Percentiles rank a stretch among this genome's conserved stretches.
Evolutionary conservation across 2,888 invertebrate species (phyloP).

Genomic region (Metellina segmentata): DNA sequence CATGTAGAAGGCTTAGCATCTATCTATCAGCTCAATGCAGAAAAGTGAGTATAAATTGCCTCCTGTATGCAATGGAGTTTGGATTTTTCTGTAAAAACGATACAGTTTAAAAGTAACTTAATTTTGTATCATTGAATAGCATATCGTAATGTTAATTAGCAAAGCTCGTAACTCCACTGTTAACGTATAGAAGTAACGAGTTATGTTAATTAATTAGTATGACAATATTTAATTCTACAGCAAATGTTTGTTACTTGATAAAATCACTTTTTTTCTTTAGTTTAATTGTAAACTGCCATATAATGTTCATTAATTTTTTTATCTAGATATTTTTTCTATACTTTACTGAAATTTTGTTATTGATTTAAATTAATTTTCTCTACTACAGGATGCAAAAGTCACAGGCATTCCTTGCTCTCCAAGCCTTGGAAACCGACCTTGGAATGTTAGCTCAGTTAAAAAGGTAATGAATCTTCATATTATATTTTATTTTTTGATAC

Average conservation of each 20-base stretch:
- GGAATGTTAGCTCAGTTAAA: constrained; percentile 87
- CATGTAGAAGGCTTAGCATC: constrained; percentile 94
- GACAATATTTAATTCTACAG: neutral
- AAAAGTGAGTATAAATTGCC: constrained; percentile 84
- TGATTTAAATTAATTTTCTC: neutral
- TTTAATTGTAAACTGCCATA: neutral
- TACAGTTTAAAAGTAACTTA: neutral
- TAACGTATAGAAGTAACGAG: too few relatives aligned
- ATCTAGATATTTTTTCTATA: neutral
- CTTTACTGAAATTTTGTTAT: neutral
- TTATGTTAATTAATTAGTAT: too few relatives aligned
- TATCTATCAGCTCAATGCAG: constrained; percentile 95
- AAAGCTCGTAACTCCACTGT: too few relatives aligned
- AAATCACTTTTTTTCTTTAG: neutral
- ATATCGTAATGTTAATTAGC: too few relatives aligned
- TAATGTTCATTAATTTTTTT: neutral
- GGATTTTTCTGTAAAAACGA: neutral
- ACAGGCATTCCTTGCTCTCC: constrained; percentile 94
- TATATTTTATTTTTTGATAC: neutral
- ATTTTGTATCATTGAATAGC: too few relatives aligned
- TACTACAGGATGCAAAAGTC: constrained; percentile 88
- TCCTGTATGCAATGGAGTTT: neutral
- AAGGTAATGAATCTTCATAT: constrained; percentile 79
- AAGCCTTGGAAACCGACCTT: constrained; percentile 94
- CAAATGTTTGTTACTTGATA: neutral